Percentiles rank a stretch among this genome's conserved stretches.
Conservation (phyloP, 1,140 invertebrate genomes). For the Sitodiplosis mosellana region DNA sequence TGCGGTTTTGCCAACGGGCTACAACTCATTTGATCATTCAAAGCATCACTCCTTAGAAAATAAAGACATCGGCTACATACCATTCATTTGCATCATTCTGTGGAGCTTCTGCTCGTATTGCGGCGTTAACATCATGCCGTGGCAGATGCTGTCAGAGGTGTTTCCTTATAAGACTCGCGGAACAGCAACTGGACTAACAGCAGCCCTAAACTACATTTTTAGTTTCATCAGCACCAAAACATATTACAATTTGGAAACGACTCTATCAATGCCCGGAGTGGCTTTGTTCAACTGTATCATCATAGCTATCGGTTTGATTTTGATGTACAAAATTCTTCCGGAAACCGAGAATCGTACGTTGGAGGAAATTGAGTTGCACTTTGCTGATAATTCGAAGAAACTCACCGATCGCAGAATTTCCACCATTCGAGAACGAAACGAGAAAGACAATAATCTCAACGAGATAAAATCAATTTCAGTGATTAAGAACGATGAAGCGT, state of each 20-base stretch:
- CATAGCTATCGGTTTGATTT: slow-evolving; percentile 23
- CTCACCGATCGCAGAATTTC: slow-evolving; percentile 3
- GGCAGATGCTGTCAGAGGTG: slow-evolving; percentile 31
- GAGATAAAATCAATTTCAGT: too few relatives aligned
- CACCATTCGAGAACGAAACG: too few relatives aligned
- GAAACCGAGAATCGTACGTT: slow-evolving; percentile 62
- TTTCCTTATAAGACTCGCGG: slow-evolving; percentile 29
- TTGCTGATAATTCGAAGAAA: slow-evolving; percentile 25
- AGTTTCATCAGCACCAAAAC: slow-evolving; percentile 42
- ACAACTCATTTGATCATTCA: too few relatives aligned
- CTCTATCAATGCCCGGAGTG: slow-evolving; percentile 30
- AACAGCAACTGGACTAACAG: slow-evolving; percentile 33
- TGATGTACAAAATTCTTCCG: slow-evolving; percentile 49
- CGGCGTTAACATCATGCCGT: slow-evolving; percentile 18
- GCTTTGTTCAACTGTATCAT: slow-evolving; percentile 42
- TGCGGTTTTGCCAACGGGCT: too few relatives aligned
- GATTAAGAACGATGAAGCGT: too few relatives aligned
- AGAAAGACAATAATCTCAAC: too few relatives aligned
- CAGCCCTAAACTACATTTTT: slow-evolving; percentile 36
- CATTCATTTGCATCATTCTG: too few relatives aligned
- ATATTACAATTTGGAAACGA: slow-evolving; percentile 30
- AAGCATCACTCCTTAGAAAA: neutral
- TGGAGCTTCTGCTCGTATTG: too few relatives aligned
- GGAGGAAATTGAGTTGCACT: slow-evolving; percentile 46
- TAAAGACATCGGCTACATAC: too few relatives aligned